Evolutionary conservation across 2,888 invertebrate genomes (phyloP).

Genomic region (Dioctria linearis): DNA sequence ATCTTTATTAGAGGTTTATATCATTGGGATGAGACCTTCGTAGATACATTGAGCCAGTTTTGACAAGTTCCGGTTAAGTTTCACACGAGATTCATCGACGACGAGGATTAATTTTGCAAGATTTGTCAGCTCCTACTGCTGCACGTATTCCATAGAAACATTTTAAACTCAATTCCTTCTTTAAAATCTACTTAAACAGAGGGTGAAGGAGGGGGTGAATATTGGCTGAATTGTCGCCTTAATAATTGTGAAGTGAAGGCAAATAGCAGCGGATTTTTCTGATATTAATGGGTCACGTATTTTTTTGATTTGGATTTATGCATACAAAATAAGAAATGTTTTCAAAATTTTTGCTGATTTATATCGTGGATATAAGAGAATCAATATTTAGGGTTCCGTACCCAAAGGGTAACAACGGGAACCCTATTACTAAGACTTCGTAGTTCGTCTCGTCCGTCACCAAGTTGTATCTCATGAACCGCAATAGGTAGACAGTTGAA

Average conservation of each 20-base stretch:
- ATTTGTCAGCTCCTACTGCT: not conserved
- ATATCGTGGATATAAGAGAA: too few relatives aligned
- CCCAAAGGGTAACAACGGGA: too few relatives aligned
- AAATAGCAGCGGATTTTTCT: not conserved
- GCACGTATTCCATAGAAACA: too few relatives aligned
- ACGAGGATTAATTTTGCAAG: conserved; percentile 26
- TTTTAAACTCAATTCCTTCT: conserved; percentile 3
- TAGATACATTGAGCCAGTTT: not conserved
- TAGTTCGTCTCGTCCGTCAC: too few relatives aligned
- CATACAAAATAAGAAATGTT: too few relatives aligned
- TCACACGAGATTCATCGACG: conserved; percentile 5
- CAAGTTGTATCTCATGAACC: too few relatives aligned
- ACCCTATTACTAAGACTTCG: too few relatives aligned
- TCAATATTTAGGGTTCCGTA: too few relatives aligned
- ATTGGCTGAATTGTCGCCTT: not conserved
- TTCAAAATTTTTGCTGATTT: too few relatives aligned
- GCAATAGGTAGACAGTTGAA: too few relatives aligned
- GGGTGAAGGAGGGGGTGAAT: not conserved
- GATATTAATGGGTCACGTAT: conserved; percentile 21
- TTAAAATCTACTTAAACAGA: not conserved
- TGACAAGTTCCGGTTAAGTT: conserved; percentile 22
- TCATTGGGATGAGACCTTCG: not conserved
- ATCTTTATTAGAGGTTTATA: conserved; percentile 20
- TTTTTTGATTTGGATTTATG: too few relatives aligned
- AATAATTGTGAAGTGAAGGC: conserved; percentile 6